These are phyloP conservation scores for Cheilosia impressa DNA, from an alignment of 2,888 invertebrate species.

Conservation along the genomic window DNA sequence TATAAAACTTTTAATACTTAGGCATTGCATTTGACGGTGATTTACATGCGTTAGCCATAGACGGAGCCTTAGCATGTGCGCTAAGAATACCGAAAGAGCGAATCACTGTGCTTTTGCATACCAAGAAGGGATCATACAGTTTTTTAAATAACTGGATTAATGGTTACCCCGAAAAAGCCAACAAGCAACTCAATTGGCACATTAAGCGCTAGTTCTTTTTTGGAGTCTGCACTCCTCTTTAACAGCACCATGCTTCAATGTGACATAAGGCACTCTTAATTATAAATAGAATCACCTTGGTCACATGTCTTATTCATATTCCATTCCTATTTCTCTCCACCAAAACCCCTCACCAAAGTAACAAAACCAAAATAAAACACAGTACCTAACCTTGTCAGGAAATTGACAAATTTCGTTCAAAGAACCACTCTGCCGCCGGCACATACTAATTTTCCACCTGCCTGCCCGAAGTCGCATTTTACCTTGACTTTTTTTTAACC, in stretches of 20 bases:
- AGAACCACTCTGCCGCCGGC: slow-evolving; percentile 46
- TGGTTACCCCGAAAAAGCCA: no score
- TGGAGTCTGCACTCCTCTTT: no score
- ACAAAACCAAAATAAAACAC: not conserved
- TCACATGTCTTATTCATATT: not conserved
- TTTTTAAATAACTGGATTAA: no score
- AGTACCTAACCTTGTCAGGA: slow-evolving; percentile 15
- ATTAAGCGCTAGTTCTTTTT: no score
- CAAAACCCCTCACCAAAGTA: not conserved
- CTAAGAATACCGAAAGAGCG: no score
- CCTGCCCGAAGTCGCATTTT: slow-evolving; percentile 34
- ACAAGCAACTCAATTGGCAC: no score
- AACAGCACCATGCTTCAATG: not conserved
- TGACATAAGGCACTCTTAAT: not conserved
- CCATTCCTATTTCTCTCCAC: not conserved
- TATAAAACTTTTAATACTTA: no score
- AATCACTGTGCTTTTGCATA: no score
- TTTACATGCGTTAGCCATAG: no score
- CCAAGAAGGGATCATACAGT: no score
- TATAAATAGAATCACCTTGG: not conserved
- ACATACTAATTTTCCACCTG: slow-evolving; percentile 68
- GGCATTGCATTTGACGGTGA: no score
- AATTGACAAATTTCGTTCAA: slow-evolving; percentile 30
- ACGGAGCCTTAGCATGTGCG: no score
- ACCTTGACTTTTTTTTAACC: slow-evolving; percentile 54